phyloP scores from a whole-genome alignment of 2,888 invertebrate genomes.

The Diarsia brunnea region DNA sequence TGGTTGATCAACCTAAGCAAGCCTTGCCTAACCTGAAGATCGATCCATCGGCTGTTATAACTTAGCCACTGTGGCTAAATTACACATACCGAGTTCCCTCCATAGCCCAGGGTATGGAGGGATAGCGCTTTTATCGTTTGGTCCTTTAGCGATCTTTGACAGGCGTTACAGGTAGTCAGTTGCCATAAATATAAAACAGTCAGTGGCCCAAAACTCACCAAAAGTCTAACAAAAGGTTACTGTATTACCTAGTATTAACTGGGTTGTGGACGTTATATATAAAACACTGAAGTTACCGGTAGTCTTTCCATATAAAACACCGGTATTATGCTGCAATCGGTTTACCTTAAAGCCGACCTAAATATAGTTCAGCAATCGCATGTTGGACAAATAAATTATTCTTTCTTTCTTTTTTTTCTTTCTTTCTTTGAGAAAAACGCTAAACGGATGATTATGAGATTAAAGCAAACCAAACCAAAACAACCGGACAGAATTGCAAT shows the following conservation, averaged over 20 bases:
- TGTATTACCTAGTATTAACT: neutral
- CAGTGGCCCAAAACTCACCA: no score
- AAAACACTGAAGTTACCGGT: no score
- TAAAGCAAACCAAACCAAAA: neutral
- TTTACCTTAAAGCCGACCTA: neutral
- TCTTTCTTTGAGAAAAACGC: neutral
- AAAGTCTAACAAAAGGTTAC: neutral
- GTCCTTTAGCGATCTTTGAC: neutral
- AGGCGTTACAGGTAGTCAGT: neutral
- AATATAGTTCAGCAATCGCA: neutral
- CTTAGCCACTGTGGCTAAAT: no score
- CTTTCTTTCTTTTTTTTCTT: no score
- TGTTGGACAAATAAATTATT: no score
- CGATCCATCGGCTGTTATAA: no score
- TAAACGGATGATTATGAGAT: neutral
- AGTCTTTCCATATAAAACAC: neutral
- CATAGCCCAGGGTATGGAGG: no score
- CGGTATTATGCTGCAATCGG: neutral
- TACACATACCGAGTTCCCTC: neutral
- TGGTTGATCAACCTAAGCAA: no score
- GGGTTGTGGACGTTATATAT: neutral
- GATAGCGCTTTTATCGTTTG: neutral
- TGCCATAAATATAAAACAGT: no score
- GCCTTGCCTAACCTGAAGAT: no score
- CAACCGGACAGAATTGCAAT: neutral